Evolutionary conservation across 2,113 vertebrate genomes (phyloP).

Genomic region (Cyphomyrus discorhynchus): DNA sequence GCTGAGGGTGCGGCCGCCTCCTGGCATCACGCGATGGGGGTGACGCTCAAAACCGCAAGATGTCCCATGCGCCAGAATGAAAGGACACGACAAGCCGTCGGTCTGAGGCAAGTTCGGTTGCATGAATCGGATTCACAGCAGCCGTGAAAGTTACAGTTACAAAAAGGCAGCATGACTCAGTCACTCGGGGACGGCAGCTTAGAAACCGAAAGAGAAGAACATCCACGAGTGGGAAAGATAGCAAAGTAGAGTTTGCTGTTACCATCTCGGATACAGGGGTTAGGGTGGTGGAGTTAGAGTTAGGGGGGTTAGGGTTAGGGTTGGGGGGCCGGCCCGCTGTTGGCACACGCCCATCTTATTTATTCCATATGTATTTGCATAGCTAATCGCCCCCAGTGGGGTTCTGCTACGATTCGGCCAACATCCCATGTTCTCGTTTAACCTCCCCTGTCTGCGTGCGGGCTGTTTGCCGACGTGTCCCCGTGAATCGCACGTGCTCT

Average conservation of each 20-base stretch:
- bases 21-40: neutral
- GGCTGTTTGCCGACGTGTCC: conserved; percentile 4
- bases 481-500: conserved; percentile 9
- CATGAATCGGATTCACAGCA: neutral
- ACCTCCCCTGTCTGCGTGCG: conserved; percentile 17
- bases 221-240: neutral
- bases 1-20: neutral
- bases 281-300: neutral
- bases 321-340: neutral
- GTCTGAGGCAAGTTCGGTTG: neutral
- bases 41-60: neutral
- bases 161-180: neutral
- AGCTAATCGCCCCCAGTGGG: conserved; percentile 18
- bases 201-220: neutral
- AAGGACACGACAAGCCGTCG: neutral
- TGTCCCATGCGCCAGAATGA: neutral
- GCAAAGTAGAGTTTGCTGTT: neutral
- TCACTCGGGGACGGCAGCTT: neutral
- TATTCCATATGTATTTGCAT: conserved; percentile 27
- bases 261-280: neutral
- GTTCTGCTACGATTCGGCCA: conserved; percentile 9
- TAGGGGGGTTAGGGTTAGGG: neutral
- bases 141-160: neutral
- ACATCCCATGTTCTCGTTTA: conserved; percentile 22
- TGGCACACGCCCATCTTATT: conserved; percentile 19